Evolutionary conservation across 2,888 invertebrate species (phyloP).

Genomic region (Deilephila porcellus): DNA sequence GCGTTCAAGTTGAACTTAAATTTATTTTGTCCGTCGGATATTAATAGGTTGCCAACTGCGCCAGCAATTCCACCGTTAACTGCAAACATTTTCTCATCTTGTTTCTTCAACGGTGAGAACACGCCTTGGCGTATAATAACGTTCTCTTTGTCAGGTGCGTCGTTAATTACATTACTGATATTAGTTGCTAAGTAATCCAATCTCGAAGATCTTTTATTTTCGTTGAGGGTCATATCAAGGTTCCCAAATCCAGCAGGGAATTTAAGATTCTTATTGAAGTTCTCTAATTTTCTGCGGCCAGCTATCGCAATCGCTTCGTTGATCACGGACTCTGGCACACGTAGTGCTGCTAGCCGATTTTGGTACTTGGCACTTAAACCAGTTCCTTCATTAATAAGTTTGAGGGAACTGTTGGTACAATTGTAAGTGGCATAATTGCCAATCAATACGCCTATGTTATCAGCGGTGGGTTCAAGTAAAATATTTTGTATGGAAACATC

Average conservation of each 20-base stretch:
- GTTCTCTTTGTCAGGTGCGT: constrained; percentile 12
- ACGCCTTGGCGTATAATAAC: background rate
- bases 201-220: constrained; percentile 16
- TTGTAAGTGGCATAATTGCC: background rate
- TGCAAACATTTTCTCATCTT: constrained; percentile 6
- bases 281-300: background rate
- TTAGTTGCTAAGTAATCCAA: constrained; percentile 13
- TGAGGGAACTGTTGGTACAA: background rate
- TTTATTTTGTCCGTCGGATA: constrained; percentile 15
- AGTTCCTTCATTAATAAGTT: background rate
- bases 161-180: background rate
- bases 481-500: background rate
- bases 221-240: constrained; percentile 16
- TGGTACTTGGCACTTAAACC: background rate
- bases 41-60: constrained; percentile 25
- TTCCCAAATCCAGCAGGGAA: constrained; percentile 19
- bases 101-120: background rate
- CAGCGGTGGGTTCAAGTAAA: background rate
- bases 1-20: constrained; percentile 25
- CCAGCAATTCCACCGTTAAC: constrained; percentile 22
- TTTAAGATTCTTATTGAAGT: background rate
- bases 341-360: background rate
- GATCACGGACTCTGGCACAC: background rate
- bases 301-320: background rate
- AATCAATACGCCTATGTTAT: background rate